Evolutionary conservation across 2,888 invertebrate species (phyloP), one percentile per base, ranked within the genome.

Genomic region (Trissonchulus sp.): DNA sequence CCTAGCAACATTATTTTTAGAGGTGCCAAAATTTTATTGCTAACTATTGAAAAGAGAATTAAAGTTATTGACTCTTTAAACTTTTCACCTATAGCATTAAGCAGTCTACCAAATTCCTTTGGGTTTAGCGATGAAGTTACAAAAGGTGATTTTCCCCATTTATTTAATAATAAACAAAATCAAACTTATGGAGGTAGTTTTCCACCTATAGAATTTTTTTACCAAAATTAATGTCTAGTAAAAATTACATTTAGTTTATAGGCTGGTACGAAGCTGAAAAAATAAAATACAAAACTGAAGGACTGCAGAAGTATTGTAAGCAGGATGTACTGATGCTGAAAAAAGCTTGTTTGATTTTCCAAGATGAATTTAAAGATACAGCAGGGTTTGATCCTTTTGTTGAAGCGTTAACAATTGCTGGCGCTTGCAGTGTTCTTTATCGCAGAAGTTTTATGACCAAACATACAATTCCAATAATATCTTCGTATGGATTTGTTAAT

Each of bases 171-270:
- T 31, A 15, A 15, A n/a, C 15, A 8, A 30, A 65, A 31, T 30
- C 65, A 65, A 30, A 30, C 15, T 15, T 65, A 65, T 65, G 8
- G 31, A 15, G n/a, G 8, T 15, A n/a, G 8, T n/a, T 3, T 65
- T 65, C n/a, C 65, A 65, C 34, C 65, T n/a, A 65, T 8, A n/a
- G 34, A 65, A 8, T 65, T n/a, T 65, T 65, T 65, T 30, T 31
- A 65, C 65, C 65, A 18, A 8, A 65, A 65, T 31, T 18, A 65
- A 65, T 65, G 65, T 18, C 28, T 3, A 30, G 8, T 65, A n/a
- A 65, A 8, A 8, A 8, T 15, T 34, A 65, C 28, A 65, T 31
- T 8, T 30, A 65, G 15, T 65, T 65, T 65, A 8, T 18, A 18
- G 8, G 34, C 18, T 65, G 65, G 65, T 65, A 34, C 31, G 8